These are phyloP conservation scores for Leontopithecus rosalia DNA, from an alignment of 2,797 vertebrate species.

Conservation along the genomic window DNA sequence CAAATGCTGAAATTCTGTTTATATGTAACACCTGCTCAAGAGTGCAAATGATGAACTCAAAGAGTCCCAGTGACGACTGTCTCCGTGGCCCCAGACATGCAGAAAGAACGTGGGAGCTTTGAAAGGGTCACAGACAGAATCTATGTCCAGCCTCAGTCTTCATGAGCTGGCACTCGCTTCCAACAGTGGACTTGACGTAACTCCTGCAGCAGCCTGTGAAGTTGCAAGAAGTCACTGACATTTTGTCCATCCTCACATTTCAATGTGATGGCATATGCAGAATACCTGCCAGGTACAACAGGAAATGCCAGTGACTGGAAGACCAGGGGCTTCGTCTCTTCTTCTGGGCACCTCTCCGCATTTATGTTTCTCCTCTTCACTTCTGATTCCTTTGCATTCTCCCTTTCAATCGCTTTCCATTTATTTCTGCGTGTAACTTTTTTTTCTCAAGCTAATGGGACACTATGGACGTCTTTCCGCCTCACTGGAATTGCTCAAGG, in stretches of 20 bases:
- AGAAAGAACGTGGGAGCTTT: background rate
- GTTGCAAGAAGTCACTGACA: rapidly evolving
- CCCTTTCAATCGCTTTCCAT: rapidly evolving
- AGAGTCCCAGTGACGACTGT: rapidly evolving
- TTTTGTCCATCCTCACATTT: rapidly evolving
- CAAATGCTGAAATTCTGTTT: background rate
- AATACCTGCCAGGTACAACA: rapidly evolving
- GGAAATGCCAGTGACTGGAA: rapidly evolving
- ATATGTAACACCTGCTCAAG: background rate
- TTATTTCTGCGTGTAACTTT: too few species aligned
- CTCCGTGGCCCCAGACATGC: rapidly evolving
- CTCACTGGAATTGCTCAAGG: background rate
- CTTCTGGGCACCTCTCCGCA: rapidly evolving
- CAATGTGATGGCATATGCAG: rapidly evolving
- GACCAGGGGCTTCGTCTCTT: rapidly evolving
- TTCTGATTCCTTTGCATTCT: background rate
- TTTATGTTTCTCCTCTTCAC: rapidly evolving
- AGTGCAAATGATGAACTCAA: rapidly evolving
- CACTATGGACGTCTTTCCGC: rapidly evolving
- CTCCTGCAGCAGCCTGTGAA: background rate
- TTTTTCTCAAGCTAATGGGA: rapidly evolving
- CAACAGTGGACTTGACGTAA: background rate
- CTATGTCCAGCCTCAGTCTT: rapidly evolving
- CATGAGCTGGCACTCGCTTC: rapidly evolving
- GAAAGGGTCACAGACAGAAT: too few species aligned